phyloP scores from a whole-genome alignment of 1,140 invertebrate genomes.

The Leptinotarsa defecta region DNA sequence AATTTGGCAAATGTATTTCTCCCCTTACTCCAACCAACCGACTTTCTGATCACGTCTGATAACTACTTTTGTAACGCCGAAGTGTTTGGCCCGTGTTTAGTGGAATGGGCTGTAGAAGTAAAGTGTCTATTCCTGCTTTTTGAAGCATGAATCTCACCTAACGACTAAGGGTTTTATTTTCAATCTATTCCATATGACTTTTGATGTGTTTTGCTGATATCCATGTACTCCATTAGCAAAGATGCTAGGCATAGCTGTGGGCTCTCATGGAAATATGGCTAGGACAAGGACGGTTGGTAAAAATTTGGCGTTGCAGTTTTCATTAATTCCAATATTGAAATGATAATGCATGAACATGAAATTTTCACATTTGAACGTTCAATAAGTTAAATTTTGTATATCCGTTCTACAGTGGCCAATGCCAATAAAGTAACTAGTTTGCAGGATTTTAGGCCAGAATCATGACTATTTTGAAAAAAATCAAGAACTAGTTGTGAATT shows the following conservation, averaged over 20 bases:
- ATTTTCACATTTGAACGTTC: background rate
- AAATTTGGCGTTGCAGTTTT: slow-evolving; percentile 50
- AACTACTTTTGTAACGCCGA: background rate
- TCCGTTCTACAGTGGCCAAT: slow-evolving; percentile 35
- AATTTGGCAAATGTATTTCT: slow-evolving; percentile 18
- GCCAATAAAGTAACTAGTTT: slow-evolving; percentile 35
- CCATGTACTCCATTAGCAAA: background rate
- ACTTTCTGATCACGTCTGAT: slow-evolving; percentile 15
- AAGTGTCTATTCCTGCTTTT: slow-evolving; percentile 7
- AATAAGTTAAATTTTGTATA: background rate
- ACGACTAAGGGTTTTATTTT: background rate
- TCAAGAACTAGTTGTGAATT: slow-evolving; percentile 32
- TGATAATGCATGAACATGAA: slow-evolving; percentile 43
- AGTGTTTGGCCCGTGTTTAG: slow-evolving; percentile 13
- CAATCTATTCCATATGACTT: background rate
- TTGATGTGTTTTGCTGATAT: background rate
- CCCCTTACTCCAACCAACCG: slow-evolving; percentile 1
- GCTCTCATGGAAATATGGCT: background rate
- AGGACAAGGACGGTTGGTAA: background rate
- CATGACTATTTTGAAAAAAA: slow-evolving; percentile 11
- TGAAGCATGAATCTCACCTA: background rate
- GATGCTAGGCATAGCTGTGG: slow-evolving; percentile 7
- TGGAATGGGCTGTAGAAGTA: background rate
- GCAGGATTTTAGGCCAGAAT: background rate
- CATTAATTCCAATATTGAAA: background rate